Conservation (phyloP, 2,113 vertebrate species). For the Nibea albiflora region DNA sequence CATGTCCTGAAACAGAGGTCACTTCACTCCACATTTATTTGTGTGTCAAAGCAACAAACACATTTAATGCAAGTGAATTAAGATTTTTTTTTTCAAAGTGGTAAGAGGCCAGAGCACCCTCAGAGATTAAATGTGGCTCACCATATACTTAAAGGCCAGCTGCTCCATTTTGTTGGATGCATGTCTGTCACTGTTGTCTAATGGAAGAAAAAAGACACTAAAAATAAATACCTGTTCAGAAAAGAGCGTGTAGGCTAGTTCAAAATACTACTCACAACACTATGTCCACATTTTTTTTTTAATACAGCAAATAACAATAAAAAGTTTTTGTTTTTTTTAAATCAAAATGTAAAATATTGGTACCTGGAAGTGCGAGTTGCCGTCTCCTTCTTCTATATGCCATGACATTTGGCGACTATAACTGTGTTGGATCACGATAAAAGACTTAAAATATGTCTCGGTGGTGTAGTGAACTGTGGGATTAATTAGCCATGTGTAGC, state of each 20-base stretch:
- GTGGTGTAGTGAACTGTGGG: no score
- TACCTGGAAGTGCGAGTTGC: constrained; percentile 51
- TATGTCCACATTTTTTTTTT: background rate
- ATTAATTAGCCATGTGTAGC: constrained; percentile 5
- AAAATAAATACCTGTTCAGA: background rate
- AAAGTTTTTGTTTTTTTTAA: no score
- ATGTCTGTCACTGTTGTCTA: constrained; percentile 50
- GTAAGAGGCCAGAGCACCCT: background rate
- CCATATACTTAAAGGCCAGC: constrained; percentile 85
- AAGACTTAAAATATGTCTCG: background rate
- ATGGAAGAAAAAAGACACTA: background rate
- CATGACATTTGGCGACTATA: constrained; percentile 45
- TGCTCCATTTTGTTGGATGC: constrained; percentile 72
- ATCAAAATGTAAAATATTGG: background rate
- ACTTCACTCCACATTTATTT: constrained; percentile 1
- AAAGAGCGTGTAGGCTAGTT: no score
- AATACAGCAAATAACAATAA: background rate
- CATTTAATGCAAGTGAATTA: background rate
- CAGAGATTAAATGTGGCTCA: constrained; percentile 58
- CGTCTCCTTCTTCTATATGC: constrained; percentile 46
- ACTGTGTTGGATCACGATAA: background rate
- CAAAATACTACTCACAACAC: background rate
- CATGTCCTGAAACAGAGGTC: constrained; percentile 79
- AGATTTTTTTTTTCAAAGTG: no score
- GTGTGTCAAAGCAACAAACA: background rate